phyloP scores from a whole-genome alignment of 1,140 invertebrate species.

The Dendroctonus valens region DNA sequence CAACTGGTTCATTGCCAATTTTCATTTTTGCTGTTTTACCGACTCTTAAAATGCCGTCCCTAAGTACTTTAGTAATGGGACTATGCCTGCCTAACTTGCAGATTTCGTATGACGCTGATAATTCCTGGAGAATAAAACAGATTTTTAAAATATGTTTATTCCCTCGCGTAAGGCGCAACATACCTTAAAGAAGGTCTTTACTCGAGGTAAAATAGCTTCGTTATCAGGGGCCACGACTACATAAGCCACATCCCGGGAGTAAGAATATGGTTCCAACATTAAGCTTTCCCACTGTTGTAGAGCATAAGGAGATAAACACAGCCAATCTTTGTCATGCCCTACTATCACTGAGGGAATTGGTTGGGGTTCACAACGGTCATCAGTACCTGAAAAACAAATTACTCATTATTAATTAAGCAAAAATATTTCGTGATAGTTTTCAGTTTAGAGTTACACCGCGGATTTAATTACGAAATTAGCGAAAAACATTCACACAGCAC shows the following conservation, averaged over 20 bases:
- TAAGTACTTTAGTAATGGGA: conserved; percentile 77
- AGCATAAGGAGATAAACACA: conserved; percentile 88
- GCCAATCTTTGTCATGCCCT: conserved; percentile 93
- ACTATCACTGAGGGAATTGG: conserved; percentile 92
- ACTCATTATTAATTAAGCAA: too few relatives aligned
- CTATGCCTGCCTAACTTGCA: conserved; percentile 88
- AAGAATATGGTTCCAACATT: conserved; percentile 90
- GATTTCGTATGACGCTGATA: conserved; percentile 90
- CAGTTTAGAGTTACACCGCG: too few relatives aligned
- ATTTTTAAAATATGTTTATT: too few relatives aligned
- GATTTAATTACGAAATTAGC: too few relatives aligned
- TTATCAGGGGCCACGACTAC: conserved; percentile 92
- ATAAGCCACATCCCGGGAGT: conserved; percentile 90
- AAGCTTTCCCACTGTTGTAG: conserved; percentile 94
- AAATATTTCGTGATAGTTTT: too few relatives aligned
- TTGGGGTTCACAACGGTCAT: conserved; percentile 94
- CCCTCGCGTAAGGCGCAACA: too few relatives aligned
- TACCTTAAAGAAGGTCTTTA: conserved; percentile 74
- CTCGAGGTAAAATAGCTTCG: conserved; percentile 75
- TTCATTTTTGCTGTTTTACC: conserved; percentile 65
- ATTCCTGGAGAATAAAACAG: conserved; percentile 55
- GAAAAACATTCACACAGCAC: too few relatives aligned
- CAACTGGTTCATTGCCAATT: conserved; percentile 69
- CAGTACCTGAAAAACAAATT: conserved; percentile 59
- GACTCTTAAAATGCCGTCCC: conserved; percentile 88